Percentiles rank a stretch among this genome's conserved stretches.
These are phyloP conservation scores for Apocheima hispidaria DNA, from an alignment of 2,888 invertebrate species.

Conservation along the genomic window DNA sequence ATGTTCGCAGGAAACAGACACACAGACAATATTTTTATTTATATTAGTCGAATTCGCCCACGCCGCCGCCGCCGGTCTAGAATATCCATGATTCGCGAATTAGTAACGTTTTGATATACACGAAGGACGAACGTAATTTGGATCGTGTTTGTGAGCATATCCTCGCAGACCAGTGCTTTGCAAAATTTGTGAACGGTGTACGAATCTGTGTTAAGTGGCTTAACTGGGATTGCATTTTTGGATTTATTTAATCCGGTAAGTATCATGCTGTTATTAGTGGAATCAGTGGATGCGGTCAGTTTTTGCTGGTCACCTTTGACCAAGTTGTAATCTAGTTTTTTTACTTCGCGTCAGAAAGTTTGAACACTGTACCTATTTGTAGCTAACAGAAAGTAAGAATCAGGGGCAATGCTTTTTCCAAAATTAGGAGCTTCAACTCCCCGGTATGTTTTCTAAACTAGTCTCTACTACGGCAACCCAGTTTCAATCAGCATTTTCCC, in stretches of 20 bases:
- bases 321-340: neutral
- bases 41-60: slow-evolving; percentile 68
- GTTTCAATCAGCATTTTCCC: slow-evolving; percentile 73
- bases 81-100: slow-evolving; percentile 67
- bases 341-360: neutral
- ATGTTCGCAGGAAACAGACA: slow-evolving; percentile 75
- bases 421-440: slow-evolving; percentile 4
- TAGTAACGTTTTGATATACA: slow-evolving; percentile 55
- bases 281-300: too few species aligned
- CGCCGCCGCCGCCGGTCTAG: slow-evolving; percentile 63
- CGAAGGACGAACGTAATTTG: slow-evolving; percentile 58
- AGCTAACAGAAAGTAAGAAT: neutral
- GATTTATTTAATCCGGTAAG: slow-evolving; percentile 7
- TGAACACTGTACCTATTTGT: neutral
- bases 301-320: neutral
- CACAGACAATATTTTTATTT: slow-evolving; percentile 69
- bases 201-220: neutral
- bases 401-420: neutral
- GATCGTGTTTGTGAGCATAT: neutral
- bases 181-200: neutral
- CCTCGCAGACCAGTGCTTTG: neutral
- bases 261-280: too few species aligned
- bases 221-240: neutral
- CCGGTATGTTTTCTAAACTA: slow-evolving; percentile 18
- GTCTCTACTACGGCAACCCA: slow-evolving; percentile 51